Evolutionary conservation across 2,888 invertebrate genomes (phyloP), one percentile per base, ranked within the genome.

Genomic region (Eupsilia transversa): DNA sequence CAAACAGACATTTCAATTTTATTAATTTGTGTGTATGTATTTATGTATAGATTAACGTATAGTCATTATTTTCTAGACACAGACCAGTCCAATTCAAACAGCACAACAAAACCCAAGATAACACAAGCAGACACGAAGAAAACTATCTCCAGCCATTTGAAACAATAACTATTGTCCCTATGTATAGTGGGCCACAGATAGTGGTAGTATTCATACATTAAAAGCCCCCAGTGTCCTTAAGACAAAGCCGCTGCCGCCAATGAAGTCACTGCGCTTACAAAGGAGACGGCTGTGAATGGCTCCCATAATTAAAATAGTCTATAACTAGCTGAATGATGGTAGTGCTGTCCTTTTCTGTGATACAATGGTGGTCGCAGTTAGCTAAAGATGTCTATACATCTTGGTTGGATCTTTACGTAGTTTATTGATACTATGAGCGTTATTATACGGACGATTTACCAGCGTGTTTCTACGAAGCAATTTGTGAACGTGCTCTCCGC

Each of bases 291-390:
- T 85, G 76, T 92, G 91, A 92, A 93, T 92, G 81, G 89, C 64
- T 67, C 65, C 78, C 83, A 89, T 92, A 92, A 91, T 91, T 92
- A 91, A 90, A 91, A 88, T 84, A 84, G 74, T 67, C 65, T 76
- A 75, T 79, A 78, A 82, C 76, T 80, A 80, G 66, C 71, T 59
- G 27, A 67, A 64, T 67, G 30, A 35, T 30, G 49, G 43, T 74
- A 71, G 67, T 74, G 63, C 20, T 76, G 74, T 87, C 71, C 77
- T 77, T 70, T 30, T 77, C 78, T 85, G 27, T n/a, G 10, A 9
- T 6, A 75, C 35, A 71, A 77, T 77, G 35, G 63, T 0, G 10
- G 52, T 1, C 27, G 64, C 41, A 66, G 65, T 49, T 64, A 43
- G 46, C 6, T 67, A 59, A 74, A 49, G 72, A 77, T 49, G 46